Conservation (phyloP, 2,888 invertebrate species). For the Andrena chrysosceles region DNA sequence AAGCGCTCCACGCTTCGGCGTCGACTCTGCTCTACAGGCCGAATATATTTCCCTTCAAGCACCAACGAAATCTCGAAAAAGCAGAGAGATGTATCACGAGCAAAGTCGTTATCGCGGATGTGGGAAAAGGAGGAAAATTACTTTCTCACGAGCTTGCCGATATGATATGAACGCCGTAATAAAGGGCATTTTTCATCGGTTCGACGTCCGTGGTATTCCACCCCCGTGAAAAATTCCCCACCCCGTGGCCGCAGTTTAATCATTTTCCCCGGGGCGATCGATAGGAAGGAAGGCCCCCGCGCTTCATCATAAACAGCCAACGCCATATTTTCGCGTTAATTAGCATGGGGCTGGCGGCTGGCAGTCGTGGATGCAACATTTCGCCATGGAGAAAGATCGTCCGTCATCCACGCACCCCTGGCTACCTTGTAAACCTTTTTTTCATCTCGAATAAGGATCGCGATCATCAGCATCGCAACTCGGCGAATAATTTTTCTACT, state of each 20-base stretch:
- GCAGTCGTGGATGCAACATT: constrained; percentile 26
- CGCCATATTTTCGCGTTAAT: constrained; percentile 47
- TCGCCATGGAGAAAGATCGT: constrained; percentile 15
- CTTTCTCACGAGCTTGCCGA: neutral
- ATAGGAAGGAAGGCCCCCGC: constrained; percentile 27
- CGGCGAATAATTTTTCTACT: neutral
- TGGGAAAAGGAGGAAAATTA: neutral
- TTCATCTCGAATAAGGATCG: constrained; percentile 32
- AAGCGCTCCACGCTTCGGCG: neutral
- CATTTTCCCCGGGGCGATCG: constrained; percentile 47
- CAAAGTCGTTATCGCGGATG: neutral
- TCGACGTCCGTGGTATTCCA: constrained; percentile 9
- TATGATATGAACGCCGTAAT: constrained; percentile 4
- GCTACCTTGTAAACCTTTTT: neutral
- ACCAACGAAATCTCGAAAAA: neutral
- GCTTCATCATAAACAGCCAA: constrained; percentile 43
- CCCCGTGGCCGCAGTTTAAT: constrained; percentile 31
- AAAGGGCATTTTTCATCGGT: constrained; percentile 6
- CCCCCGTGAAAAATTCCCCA: constrained; percentile 37
- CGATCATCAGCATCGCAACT: neutral
- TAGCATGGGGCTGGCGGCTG: constrained; percentile 2
- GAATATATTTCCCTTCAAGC: neutral
- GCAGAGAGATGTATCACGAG: neutral
- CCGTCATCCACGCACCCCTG: neutral
- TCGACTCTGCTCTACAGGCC: neutral